A percentile compares a stretch with the other conserved stretches of the same genome.
Conservation (phyloP, 2,113 vertebrate species). For the Etheostoma cragini region DNA sequence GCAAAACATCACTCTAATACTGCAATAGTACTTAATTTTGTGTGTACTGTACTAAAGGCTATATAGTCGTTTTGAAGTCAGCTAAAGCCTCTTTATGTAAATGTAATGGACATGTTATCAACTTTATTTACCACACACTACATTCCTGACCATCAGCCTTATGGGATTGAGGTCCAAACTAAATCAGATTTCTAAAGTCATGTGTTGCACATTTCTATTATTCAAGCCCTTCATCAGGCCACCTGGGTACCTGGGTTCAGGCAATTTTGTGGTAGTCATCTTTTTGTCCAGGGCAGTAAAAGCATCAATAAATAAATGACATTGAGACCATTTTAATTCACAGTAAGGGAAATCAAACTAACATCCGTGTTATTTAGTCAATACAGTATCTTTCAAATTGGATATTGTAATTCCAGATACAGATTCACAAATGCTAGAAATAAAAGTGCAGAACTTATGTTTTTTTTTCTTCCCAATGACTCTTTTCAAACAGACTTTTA, state of each 20-base stretch:
- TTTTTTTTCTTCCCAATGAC: neutral
- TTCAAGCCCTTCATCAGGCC: neutral
- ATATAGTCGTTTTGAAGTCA: neutral
- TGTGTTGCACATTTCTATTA: neutral
- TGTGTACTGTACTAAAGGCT: too few relatives aligned
- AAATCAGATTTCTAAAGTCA: neutral
- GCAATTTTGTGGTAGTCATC: neutral
- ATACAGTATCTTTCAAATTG: neutral
- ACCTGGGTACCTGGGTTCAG: slow-evolving; percentile 3
- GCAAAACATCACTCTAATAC: neutral
- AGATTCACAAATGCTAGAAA: neutral
- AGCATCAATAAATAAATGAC: neutral
- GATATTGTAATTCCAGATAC: neutral
- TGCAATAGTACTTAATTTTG: neutral
- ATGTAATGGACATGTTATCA: neutral
- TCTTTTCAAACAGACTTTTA: neutral
- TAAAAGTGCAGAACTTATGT: neutral
- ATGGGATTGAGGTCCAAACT: neutral
- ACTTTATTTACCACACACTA: neutral
- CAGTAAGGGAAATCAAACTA: neutral
- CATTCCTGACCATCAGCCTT: neutral
- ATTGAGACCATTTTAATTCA: too few relatives aligned
- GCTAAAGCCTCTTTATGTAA: neutral
- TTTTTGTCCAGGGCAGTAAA: slow-evolving; percentile 12
- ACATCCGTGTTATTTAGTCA: neutral